Base-by-base conservation (phyloP, 2,888 invertebrate genomes). In the Ennomos erosarius region DNA sequence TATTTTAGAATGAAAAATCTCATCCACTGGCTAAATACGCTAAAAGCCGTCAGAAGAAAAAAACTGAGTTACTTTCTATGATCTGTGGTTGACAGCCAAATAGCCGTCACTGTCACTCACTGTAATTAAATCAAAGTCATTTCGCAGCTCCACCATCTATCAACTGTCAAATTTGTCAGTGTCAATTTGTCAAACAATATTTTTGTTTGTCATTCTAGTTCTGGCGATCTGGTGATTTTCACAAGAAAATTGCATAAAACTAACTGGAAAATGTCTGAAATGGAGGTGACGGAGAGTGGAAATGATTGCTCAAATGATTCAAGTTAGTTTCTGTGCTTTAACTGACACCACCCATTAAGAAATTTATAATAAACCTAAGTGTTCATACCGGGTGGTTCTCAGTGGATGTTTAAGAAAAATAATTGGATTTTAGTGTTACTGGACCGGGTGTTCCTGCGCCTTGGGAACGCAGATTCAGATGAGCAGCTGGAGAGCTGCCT, bases 391-490 rank as follows among this genome's bases (percentile, higher is more conserved):
- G 67, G 57, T 58, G 4, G 46, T 61, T 56, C 40, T 38, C 35
- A 4, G 1, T 26, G 5, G 26, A 4, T 26, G 26, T 26, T 26
- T 26, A 6, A 26, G 26, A 26, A 26, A 26, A 26, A 26, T 26
- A 26, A 26, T 26, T 26, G 26, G 6, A 26, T 26, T 93, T 53
- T 76, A 98, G 98, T 96, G 84, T 93, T 98, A 49, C 91, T 98
- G 79, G 98, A 98, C 84, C 93, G 98, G 68, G 98, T 98, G 10
- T 96, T 98, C 78, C 90, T 98, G 56, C 95, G 98, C 48, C 94
- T 98, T 69, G 98, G 98, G 12, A 96, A 96, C 73, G 97, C 98
- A 1, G 97, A 98, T 70, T 95, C 95, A 8, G 98, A 99, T 90
- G 97, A 98, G 55, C 96, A 98, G 79, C 92, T 98, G 55, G 96